Evolutionary conservation across 2,888 invertebrate genomes (phyloP).

Genomic region (Peribatodes rhomboidaria): DNA sequence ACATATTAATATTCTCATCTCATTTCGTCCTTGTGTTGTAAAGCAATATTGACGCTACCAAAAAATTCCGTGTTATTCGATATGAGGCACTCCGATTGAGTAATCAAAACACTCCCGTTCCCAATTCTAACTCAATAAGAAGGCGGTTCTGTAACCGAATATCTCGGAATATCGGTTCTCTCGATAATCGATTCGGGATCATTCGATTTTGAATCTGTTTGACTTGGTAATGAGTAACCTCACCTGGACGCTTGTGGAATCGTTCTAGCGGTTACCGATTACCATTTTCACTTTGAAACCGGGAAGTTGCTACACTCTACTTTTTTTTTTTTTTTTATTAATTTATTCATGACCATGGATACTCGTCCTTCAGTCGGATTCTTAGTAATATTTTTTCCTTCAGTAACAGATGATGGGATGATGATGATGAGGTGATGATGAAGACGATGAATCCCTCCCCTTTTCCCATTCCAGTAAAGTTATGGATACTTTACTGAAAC

Average conservation of each 20-base stretch:
- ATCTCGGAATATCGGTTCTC: slow-evolving; percentile 27
- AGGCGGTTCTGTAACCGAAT: slow-evolving; percentile 26
- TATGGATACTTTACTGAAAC: no score
- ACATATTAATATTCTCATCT: no score
- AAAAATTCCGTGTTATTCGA: slow-evolving; percentile 7
- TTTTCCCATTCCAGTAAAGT: no score
- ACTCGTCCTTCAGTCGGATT: no score
- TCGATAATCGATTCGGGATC: slow-evolving; percentile 49
- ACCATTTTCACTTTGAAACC: slow-evolving; percentile 26
- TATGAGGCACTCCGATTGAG: slow-evolving; percentile 17
- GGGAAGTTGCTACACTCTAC: background rate
- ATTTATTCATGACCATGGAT: no score
- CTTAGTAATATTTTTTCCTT: no score
- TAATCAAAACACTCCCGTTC: slow-evolving; percentile 33
- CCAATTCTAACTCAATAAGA: slow-evolving; percentile 34
- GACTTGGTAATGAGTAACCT: slow-evolving; percentile 57
- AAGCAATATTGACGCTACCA: background rate
- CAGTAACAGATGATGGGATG: no score
- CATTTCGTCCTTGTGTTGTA: no score
- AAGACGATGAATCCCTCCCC: no score
- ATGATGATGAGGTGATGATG: no score
- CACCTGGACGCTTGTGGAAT: slow-evolving; percentile 42
- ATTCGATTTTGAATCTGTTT: slow-evolving; percentile 47
- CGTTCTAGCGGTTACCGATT: slow-evolving; percentile 13
- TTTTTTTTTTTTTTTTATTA: no score